Conservation (phyloP, 2,888 invertebrate species). For the Eupelmus urozonus region DNA sequence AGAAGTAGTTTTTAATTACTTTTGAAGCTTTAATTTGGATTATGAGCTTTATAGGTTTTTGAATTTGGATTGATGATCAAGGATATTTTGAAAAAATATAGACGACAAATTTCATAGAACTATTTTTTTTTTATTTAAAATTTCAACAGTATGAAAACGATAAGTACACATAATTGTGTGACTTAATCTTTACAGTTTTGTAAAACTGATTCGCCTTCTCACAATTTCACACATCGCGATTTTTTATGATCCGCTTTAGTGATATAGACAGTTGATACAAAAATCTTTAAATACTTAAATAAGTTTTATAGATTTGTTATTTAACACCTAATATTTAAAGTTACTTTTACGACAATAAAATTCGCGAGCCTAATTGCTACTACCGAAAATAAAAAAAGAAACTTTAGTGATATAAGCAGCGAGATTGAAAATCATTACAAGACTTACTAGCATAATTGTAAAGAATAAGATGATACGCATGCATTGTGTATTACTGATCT, state of each 20-base stretch:
- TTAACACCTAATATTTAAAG: no score
- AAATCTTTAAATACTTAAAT: no score
- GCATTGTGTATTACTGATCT: background rate
- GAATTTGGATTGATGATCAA: background rate
- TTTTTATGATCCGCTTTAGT: background rate
- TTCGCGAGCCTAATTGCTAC: no score
- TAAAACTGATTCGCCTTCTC: constrained; percentile 3
- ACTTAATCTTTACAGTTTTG: background rate
- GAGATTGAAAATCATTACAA: background rate
- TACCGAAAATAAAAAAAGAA: no score
- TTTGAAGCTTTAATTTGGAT: no score
- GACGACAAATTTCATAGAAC: background rate
- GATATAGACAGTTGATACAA: background rate
- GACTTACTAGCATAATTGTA: background rate
- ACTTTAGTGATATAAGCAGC: background rate
- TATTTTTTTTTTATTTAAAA: constrained; percentile 35
- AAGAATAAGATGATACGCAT: background rate
- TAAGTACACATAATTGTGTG: constrained; percentile 11
- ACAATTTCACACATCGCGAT: background rate
- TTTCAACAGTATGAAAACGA: constrained; percentile 41
- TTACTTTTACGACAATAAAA: no score
- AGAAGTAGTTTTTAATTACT: no score
- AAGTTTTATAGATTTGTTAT: no score
- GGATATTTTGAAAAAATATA: background rate
- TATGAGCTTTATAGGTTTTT: no score